Percentiles rank a stretch among this genome's conserved stretches.
phyloP scores from a whole-genome alignment of 1,140 invertebrate species.

The Melanaphis sacchari region DNA sequence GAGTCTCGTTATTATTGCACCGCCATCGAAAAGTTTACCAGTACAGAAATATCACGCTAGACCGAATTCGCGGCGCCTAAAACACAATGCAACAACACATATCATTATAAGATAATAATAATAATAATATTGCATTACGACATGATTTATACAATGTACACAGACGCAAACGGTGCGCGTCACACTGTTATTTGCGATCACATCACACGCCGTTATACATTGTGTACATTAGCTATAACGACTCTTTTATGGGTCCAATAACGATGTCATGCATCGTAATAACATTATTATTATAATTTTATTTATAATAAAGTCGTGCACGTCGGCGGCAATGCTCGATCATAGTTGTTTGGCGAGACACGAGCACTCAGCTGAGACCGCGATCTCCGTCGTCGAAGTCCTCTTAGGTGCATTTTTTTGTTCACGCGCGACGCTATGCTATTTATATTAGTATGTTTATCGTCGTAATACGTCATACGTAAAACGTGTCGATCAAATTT shows the following conservation, averaged over 20 bases:
- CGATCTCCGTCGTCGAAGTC: not conserved
- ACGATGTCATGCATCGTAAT: not conserved
- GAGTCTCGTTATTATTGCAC: not conserved
- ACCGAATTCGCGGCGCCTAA: not conserved
- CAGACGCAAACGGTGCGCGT: not conserved
- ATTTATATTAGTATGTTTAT: not conserved
- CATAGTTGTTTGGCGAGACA: not conserved
- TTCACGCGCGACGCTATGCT: not conserved
- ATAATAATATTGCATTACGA: not conserved
- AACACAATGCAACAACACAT: not conserved
- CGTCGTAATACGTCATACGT: not conserved
- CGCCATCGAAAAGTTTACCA: slow-evolving; percentile 20
- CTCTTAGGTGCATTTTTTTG: not conserved
- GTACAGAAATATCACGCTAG: not conserved
- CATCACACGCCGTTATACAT: not conserved
- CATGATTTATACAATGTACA: not conserved
- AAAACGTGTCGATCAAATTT: not conserved
- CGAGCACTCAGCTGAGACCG: not conserved
- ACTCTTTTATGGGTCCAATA: not conserved
- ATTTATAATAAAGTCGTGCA: not conserved
- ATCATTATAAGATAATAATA: not conserved
- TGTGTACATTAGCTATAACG: not conserved
- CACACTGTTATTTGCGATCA: not conserved
- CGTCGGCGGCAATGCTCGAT: not conserved
- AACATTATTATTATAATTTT: slow-evolving; percentile 1